phyloP scores from a whole-genome alignment of 30 jellyfish, hydroid and myxozoan species.

The Chrysaora quinquecirrha region DNA sequence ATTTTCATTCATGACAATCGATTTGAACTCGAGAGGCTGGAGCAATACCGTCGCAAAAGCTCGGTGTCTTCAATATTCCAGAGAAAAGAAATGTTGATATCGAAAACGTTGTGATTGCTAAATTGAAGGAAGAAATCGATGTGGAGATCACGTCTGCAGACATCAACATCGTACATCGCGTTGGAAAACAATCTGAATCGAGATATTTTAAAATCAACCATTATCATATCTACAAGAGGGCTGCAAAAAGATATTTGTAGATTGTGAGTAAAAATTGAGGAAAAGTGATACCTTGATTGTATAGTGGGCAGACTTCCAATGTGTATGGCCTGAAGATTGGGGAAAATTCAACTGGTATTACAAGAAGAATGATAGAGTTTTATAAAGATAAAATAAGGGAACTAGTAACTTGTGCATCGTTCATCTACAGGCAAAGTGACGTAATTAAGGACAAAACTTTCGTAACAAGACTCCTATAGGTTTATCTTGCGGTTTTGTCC shows the following conservation, averaged over 20 bases:
- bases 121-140: too few relatives aligned
- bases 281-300: constrained; percentile 52
- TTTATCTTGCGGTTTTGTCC: too few relatives aligned
- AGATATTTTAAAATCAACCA: neutral
- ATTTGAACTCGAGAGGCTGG: too few relatives aligned
- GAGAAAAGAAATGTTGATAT: too few relatives aligned
- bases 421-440: neutral
- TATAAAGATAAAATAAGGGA: neutral
- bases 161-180: too few relatives aligned
- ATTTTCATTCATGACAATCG: too few relatives aligned
- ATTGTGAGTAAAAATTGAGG: neutral
- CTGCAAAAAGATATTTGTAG: neutral
- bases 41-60: too few relatives aligned
- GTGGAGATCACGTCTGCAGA: too few relatives aligned
- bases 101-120: too few relatives aligned
- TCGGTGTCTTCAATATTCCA: too few relatives aligned
- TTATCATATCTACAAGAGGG: neutral
- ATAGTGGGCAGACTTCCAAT: constrained; percentile 69
- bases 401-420: neutral
- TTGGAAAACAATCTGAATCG: neutral
- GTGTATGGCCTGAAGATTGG: constrained; percentile 66
- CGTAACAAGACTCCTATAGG: too few relatives aligned
- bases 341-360: too few relatives aligned
- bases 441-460: neutral
- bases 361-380: neutral